Percentiles rank a stretch among this genome's conserved stretches.
Evolutionary conservation across 2,888 invertebrate genomes (phyloP).

Genomic region (Dolomedes plantarius): DNA sequence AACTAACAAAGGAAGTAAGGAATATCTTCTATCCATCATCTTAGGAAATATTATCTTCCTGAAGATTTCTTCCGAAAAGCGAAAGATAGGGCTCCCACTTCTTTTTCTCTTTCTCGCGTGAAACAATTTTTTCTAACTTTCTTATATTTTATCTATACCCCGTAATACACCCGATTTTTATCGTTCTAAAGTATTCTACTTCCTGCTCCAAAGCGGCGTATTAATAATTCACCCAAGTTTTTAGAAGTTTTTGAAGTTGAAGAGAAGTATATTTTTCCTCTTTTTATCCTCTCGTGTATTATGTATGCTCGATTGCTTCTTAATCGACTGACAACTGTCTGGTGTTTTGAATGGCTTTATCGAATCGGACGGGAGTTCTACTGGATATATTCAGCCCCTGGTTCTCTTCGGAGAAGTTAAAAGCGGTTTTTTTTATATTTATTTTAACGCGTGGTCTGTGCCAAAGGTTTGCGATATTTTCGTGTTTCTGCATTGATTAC

Average conservation of each 20-base stretch:
- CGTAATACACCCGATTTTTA: constrained; percentile 65
- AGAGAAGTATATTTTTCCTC: constrained; percentile 7
- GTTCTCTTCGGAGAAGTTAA: neutral
- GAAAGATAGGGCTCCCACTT: constrained; percentile 1
- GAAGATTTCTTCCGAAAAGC: constrained; percentile 38
- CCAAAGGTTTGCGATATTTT: neutral
- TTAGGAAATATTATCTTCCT: constrained; percentile 66
- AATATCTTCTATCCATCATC: constrained; percentile 58
- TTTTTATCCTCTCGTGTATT: constrained; percentile 22
- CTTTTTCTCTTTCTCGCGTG: neutral
- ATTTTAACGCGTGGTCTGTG: neutral
- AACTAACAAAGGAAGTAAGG: constrained; percentile 29
- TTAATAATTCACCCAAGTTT: constrained; percentile 66
- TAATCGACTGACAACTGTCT: constrained; percentile 69
- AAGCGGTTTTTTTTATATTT: neutral
- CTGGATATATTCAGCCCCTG: too few species aligned
- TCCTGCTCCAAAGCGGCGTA: constrained; percentile 33
- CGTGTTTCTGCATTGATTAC: neutral
- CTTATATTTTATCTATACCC: constrained; percentile 44
- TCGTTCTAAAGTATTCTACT: constrained; percentile 53
- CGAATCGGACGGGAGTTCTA: neutral
- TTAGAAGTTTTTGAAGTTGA: constrained; percentile 9
- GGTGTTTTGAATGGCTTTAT: constrained; percentile 34
- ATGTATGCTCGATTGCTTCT: constrained; percentile 50
- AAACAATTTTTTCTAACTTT: constrained; percentile 18